A percentile compares a stretch with the other conserved stretches of the same genome.
Evolutionary conservation across 2,797 vertebrate species (phyloP).

Genomic region (Lithobates sylvaticus): DNA sequence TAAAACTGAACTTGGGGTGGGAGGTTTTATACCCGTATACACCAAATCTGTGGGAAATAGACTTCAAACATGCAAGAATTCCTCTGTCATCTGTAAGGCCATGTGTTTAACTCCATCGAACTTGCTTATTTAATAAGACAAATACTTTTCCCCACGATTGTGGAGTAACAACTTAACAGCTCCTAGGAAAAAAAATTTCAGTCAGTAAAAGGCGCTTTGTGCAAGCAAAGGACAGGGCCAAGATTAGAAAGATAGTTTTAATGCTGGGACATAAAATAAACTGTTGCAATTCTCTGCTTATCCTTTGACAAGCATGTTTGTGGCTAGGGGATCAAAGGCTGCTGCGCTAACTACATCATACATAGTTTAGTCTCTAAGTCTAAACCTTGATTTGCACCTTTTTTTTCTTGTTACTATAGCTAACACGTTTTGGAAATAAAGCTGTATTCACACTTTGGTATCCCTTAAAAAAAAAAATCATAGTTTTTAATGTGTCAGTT

Average conservation of each 20-base stretch:
- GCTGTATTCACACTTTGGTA: no score
- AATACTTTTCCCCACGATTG: constrained; percentile 70
- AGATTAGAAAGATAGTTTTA: constrained; percentile 73
- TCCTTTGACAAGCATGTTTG: constrained; percentile 33
- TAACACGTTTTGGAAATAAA: no score
- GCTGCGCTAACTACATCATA: constrained; percentile 23
- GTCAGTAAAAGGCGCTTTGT: constrained; percentile 67
- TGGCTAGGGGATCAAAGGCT: constrained; percentile 65
- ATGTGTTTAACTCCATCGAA: constrained; percentile 71
- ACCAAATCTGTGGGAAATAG: constrained; percentile 66
- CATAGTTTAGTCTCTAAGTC: constrained; percentile 17
- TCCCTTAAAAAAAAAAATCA: no score
- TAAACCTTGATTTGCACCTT: not conserved
- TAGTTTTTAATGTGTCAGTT: no score
- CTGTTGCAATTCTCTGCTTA: constrained; percentile 66
- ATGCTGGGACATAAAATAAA: constrained; percentile 78
- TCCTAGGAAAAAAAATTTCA: constrained; percentile 65
- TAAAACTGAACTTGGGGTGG: constrained; percentile 53
- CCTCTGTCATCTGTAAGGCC: constrained; percentile 68
- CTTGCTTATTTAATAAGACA: constrained; percentile 72
- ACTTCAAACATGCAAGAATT: constrained; percentile 68
- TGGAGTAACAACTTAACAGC: constrained; percentile 67
- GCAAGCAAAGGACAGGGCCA: constrained; percentile 70
- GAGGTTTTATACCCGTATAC: constrained; percentile 46
- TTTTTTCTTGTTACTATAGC: no score